Conservation (phyloP, 2,113 vertebrate species). For the Arenaria interpres region DNA sequence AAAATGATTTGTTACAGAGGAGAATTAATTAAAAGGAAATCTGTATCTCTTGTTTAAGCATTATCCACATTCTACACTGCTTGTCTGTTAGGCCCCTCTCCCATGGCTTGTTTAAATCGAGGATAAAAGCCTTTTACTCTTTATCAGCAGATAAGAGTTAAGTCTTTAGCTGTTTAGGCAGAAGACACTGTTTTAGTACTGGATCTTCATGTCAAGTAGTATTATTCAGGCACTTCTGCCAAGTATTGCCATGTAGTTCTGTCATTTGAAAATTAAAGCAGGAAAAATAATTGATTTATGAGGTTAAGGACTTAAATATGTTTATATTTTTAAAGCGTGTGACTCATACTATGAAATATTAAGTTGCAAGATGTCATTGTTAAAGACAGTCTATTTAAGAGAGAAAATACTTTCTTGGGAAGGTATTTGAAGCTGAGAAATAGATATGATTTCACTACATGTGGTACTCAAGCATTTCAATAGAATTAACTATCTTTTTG, state of each 20-base stretch:
- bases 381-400: not conserved
- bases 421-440: not conserved
- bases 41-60: not conserved
- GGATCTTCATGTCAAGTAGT: not conserved
- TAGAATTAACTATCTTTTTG: not conserved
- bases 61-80: not conserved
- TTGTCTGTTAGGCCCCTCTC: not conserved
- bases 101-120: constrained; percentile 12
- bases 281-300: constrained; percentile 2
- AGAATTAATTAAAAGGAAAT: not conserved
- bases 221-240: not conserved
- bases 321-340: not conserved
- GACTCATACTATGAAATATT: not conserved
- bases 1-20: not conserved
- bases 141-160: constrained; percentile 28
- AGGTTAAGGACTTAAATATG: not conserved
- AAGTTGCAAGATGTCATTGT: not conserved
- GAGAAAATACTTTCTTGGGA: not conserved
- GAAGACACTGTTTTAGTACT: not conserved
- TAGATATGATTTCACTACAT: not conserved
- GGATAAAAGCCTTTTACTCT: not conserved
- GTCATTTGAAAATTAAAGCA: not conserved
- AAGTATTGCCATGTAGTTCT: not conserved
- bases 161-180: not conserved
- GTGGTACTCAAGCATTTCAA: not conserved